Percentiles rank a stretch among this genome's conserved stretches.
Evolutionary conservation across 2,113 vertebrate species (phyloP).

Genomic region (Monopterus albus): DNA sequence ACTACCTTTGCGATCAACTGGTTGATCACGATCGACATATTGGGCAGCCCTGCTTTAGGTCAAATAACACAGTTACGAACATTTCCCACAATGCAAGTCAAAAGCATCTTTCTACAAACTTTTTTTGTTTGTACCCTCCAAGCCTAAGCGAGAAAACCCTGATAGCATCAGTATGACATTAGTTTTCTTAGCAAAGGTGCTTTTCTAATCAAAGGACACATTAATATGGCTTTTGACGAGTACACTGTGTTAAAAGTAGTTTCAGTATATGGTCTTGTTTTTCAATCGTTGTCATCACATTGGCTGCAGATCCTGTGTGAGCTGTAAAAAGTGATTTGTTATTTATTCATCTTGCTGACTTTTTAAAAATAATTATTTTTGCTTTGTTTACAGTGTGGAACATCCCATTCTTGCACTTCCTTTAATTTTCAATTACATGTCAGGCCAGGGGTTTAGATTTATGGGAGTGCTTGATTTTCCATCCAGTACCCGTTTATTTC

Average conservation of each 20-base stretch:
- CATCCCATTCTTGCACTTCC: background rate
- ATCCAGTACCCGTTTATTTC: constrained; percentile 27
- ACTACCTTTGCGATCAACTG: no score
- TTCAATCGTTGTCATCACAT: background rate
- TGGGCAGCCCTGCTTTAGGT: no score
- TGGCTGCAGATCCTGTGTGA: background rate
- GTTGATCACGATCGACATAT: no score
- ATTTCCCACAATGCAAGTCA: no score
- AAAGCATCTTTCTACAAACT: no score
- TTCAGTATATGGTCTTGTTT: background rate
- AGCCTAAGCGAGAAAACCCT: no score
- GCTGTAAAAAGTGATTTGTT: background rate
- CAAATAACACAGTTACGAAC: no score
- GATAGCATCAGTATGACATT: no score
- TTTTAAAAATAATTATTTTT: constrained; percentile 2
- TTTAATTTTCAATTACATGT: constrained; percentile 24
- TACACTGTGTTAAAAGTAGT: background rate
- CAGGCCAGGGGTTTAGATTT: constrained; percentile 18
- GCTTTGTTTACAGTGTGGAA: constrained; percentile 17
- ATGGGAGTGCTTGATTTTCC: background rate
- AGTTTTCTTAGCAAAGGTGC: no score
- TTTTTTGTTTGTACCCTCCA: no score
- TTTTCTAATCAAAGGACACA: no score
- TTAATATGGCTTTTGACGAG: no score
- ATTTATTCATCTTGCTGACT: background rate